Evolutionary conservation across 2,888 invertebrate genomes (phyloP).

Genomic region (Euproctis similis): DNA sequence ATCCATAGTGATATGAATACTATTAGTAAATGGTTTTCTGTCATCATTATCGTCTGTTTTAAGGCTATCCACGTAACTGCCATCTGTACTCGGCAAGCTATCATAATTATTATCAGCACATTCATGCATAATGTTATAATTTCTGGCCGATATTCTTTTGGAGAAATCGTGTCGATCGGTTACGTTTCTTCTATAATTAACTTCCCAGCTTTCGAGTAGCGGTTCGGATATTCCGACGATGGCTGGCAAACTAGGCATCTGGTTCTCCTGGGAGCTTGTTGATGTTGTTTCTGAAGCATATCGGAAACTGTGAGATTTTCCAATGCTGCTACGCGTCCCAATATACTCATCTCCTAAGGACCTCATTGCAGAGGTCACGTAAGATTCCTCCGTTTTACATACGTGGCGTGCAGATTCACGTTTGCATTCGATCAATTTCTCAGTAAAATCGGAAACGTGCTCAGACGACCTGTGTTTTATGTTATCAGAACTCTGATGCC

Average conservation of each 20-base stretch:
- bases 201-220: conserved; percentile 69
- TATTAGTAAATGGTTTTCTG: conserved; percentile 57
- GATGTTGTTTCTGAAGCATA: conserved; percentile 72
- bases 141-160: conserved; percentile 59
- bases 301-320: conserved; percentile 84
- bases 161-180: conserved; percentile 56
- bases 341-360: conserved; percentile 64
- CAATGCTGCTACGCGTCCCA: conserved; percentile 70
- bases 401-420: conserved; percentile 41
- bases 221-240: conserved; percentile 71
- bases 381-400: conserved; percentile 55
- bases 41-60: conserved; percentile 59
- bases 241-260: conserved; percentile 70
- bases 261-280: conserved; percentile 65
- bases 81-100: conserved; percentile 65
- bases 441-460: conserved; percentile 49
- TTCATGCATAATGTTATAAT: conserved; percentile 49
- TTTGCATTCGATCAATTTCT: conserved; percentile 44
- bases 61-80: conserved; percentile 66
- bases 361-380: conserved; percentile 47
- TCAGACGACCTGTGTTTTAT: conserved; percentile 60
- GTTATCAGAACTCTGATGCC: conserved; percentile 62
- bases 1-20: conserved; percentile 56
- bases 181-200: conserved; percentile 64
- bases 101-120: conserved; percentile 58